These are phyloP conservation scores for Nicator chloris DNA, from an alignment of 2,113 vertebrate genomes.

Conservation along the genomic window DNA sequence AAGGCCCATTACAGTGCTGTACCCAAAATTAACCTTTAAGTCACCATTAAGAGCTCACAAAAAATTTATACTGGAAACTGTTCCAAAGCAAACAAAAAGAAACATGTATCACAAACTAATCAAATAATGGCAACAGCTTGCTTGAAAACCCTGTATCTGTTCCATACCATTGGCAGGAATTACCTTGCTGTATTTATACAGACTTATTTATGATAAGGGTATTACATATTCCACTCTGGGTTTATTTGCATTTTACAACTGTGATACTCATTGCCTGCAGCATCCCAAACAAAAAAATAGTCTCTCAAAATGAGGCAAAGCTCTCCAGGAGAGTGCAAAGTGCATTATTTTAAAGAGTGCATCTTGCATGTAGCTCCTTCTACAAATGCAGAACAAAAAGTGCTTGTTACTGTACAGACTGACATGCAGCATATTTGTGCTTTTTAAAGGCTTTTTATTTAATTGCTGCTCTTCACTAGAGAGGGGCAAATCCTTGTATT, in stretches of 20 bases:
- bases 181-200: neutral
- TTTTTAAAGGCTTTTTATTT: constrained; percentile 14
- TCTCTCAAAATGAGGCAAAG: constrained; percentile 18
- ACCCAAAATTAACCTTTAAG: neutral
- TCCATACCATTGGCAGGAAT: neutral
- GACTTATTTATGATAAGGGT: neutral
- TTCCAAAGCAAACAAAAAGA: neutral
- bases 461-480: neutral
- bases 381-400: constrained; percentile 7
- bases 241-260: neutral
- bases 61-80: neutral
- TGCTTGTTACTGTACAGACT: constrained; percentile 17
- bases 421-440: constrained; percentile 17
- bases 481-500: neutral
- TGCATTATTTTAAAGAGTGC: constrained; percentile 71
- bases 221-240: neutral
- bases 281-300: neutral
- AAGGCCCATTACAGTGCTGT: neutral
- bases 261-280: neutral
- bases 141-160: neutral
- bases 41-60: neutral
- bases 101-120: neutral
- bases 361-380: neutral
- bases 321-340: constrained; percentile 63
- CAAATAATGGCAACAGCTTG: neutral